phyloP scores from a whole-genome alignment of 2,888 invertebrate genomes.

The Arctia plantaginis region DNA sequence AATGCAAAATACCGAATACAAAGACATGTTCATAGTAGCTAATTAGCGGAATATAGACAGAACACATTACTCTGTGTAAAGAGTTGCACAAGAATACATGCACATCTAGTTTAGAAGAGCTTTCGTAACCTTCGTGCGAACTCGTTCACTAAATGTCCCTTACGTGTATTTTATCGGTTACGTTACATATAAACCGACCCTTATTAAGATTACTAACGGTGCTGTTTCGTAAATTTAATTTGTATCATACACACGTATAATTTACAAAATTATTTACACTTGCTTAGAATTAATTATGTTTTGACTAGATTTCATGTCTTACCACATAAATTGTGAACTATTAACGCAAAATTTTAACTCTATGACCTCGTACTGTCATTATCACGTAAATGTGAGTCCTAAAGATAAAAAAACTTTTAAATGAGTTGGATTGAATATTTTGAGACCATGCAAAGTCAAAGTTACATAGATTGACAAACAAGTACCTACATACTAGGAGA shows the following conservation, averaged over 20 bases:
- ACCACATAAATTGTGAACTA: background rate
- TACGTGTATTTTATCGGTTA: conserved; percentile 22
- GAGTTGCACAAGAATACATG: conserved; percentile 17
- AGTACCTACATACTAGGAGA: background rate
- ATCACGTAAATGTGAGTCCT: too few relatives aligned
- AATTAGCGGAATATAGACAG: conserved; percentile 28
- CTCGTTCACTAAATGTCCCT: conserved; percentile 17
- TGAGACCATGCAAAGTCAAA: background rate
- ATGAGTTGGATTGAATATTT: background rate
- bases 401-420: background rate
- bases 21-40: conserved; percentile 19
- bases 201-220: conserved; percentile 5
- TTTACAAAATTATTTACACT: background rate
- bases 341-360: background rate
- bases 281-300: background rate
- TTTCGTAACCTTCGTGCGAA: conserved; percentile 23
- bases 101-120: conserved; percentile 11
- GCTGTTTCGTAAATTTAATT: conserved; percentile 20
- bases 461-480: background rate
- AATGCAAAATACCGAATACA: conserved; percentile 19
- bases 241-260: background rate
- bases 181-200: conserved; percentile 20
- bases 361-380: too few relatives aligned
- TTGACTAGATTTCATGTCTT: background rate
- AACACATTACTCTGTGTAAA: conserved; percentile 16